Evolutionary conservation across 1,140 invertebrate genomes (phyloP), one percentile per base, ranked within the genome.

Genomic region (Plectus sambesii): DNA sequence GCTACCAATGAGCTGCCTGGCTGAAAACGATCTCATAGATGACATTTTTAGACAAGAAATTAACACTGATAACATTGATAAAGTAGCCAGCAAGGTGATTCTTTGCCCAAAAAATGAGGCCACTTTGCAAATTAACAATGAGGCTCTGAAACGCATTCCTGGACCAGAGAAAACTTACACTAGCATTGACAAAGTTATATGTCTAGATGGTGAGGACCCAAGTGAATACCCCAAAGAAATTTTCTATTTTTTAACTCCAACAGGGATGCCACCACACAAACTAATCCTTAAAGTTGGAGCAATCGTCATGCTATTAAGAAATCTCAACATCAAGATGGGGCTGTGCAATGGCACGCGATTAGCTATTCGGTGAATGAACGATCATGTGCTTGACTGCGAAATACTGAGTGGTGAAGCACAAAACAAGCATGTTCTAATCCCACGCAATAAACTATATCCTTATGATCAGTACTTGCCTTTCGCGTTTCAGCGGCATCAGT

Each of bases 301-400:
- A 39, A 46, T 37, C 20, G n/a, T 54, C 30, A 56, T 54, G 45
- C 22, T 54, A 15, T 15, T 54, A 2, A 57, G 52, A 51, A 54
- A 54, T 51, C 38, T 54, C 15, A 56, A 57, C 25, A 47, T 54
- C 37, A 17, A 23, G 15, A 23, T 17, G 49, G 52, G 52, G 12
- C 26, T 54, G 8, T 56, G 53, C 27, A 54, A 57, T 47, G 52
- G 52, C 12, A 57, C 52, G 23, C 22, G 52, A 46, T 35, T 54
- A 17, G 42, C 20, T 20, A 24, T 54, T 8, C 20, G 30, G 37
- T 27, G 51, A 4, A 51, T 55, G n/a, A 23, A 37, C 24, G 5
- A 27, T 8, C 24, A 56, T 51, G 54, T 54, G 22, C 47, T 54
- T 23, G 15, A 15, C 45, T 55, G 52, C 24, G 35, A 56, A 37